A percentile compares a stretch with the other conserved stretches of the same genome.
These are phyloP conservation scores for Dromaius novaehollandiae DNA, from an alignment of 2,113 vertebrate genomes.

Conservation along the genomic window DNA sequence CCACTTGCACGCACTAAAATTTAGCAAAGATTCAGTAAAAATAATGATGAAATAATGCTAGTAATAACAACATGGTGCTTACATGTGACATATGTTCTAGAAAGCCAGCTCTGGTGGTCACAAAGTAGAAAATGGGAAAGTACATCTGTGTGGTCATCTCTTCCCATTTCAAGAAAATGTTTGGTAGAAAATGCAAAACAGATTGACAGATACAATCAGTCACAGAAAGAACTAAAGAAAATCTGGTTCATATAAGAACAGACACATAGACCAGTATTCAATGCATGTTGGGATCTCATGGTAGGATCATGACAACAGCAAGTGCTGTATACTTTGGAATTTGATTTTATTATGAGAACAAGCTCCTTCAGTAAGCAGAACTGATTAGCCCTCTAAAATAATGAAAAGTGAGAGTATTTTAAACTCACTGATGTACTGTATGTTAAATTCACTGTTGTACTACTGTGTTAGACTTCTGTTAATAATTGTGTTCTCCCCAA, in stretches of 20 bases:
- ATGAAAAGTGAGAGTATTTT: background rate
- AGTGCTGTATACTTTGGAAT: background rate
- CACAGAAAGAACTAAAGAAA: background rate
- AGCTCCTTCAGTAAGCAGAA: background rate
- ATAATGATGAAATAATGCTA: background rate
- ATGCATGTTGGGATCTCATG: background rate
- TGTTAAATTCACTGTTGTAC: background rate
- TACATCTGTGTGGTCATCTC: background rate
- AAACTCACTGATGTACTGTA: background rate
- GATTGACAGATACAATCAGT: background rate
- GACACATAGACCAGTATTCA: background rate
- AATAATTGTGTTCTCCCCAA: background rate
- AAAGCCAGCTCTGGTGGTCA: background rate
- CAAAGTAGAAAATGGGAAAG: background rate
- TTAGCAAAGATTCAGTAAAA: conserved; percentile 12
- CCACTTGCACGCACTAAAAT: background rate
- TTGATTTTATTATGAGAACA: background rate
- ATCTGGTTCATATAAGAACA: background rate
- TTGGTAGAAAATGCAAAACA: background rate
- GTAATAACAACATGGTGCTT: background rate
- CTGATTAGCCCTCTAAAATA: background rate
- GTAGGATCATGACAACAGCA: background rate
- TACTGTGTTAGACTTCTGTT: background rate
- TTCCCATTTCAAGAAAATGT: background rate
- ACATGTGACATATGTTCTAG: background rate